Evolutionary conservation across 2,888 invertebrate species (phyloP).

Genomic region (Gonocerus acuteangulatus): DNA sequence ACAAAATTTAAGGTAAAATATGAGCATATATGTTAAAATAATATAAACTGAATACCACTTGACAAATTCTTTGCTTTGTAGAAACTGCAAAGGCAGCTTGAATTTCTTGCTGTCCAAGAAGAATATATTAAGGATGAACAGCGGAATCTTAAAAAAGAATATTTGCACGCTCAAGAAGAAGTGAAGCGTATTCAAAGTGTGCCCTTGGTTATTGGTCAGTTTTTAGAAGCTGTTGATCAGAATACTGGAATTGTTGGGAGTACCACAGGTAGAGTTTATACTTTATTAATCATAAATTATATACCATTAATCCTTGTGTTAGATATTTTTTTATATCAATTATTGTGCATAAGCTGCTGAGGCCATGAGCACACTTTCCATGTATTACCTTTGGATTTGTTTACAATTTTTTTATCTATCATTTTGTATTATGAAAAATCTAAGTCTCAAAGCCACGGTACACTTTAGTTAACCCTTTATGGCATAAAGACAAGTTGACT

Average conservation of each 20-base stretch:
- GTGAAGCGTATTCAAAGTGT: constrained; percentile 99
- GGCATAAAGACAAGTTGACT: too few species aligned
- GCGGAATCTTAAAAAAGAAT: constrained; percentile 95
- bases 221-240: constrained; percentile 97
- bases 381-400: too few species aligned
- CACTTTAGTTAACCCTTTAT: too few species aligned
- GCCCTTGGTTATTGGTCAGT: constrained; percentile 97
- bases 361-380: too few species aligned
- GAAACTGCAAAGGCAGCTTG: constrained; percentile 92
- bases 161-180: constrained; percentile 94
- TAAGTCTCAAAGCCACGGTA: too few species aligned
- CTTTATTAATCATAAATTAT: background rate
- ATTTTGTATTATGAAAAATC: too few species aligned
- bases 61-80: constrained; percentile 43
- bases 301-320: background rate
- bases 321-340: too few species aligned
- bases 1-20: constrained; percentile 83
- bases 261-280: constrained; percentile 56
- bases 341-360: too few species aligned
- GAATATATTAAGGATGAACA: constrained; percentile 99
- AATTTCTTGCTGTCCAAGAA: constrained; percentile 97
- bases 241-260: constrained; percentile 99
- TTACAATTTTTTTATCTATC: too few species aligned
- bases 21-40: too few species aligned
- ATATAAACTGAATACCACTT: background rate